Conservation (phyloP, 2,888 invertebrate species). For the Philonicus albiceps region DNA sequence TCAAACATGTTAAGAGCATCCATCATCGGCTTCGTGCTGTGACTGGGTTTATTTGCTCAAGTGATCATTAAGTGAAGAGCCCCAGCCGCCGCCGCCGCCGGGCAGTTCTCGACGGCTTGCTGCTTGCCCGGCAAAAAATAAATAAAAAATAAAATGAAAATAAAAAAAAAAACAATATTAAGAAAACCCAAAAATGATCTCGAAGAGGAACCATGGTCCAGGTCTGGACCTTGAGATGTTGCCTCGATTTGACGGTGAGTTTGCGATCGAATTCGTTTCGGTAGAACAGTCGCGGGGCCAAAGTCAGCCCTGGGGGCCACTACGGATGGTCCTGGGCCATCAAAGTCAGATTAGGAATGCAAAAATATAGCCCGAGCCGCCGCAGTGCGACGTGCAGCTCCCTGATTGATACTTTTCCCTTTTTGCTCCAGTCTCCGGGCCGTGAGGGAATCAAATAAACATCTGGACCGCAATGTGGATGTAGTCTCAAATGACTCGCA, state of each 20-base stretch:
- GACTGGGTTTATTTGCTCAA: slow-evolving; percentile 32
- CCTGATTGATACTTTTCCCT: neutral
- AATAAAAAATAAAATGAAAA: neutral
- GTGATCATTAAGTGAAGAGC: slow-evolving; percentile 36
- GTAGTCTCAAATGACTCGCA: slow-evolving; percentile 9
- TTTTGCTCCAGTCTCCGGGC: neutral
- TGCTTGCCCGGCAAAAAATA: neutral
- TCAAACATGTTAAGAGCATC: slow-evolving; percentile 39
- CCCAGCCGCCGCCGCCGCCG: neutral
- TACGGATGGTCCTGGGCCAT: slow-evolving; percentile 35
- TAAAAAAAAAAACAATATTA: neutral
- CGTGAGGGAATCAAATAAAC: slow-evolving; percentile 11
- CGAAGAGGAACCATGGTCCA: neutral
- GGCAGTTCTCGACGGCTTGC: neutral
- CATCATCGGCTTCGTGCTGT: slow-evolving; percentile 29
- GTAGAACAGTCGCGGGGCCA: neutral
- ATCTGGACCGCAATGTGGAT: slow-evolving; percentile 7
- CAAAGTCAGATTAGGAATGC: slow-evolving; percentile 37
- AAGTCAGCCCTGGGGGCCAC: neutral
- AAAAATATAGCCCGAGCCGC: slow-evolving; percentile 11
- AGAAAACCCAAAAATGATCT: neutral
- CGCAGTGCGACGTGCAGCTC: neutral
- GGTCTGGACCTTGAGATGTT: neutral
- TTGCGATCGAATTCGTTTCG: slow-evolving; percentile 26
- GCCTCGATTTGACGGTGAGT: neutral